Evolutionary conservation across 2,113 vertebrate species (phyloP), one percentile per base, ranked within the genome.

Genomic region (Ancistrus triradiatus): DNA sequence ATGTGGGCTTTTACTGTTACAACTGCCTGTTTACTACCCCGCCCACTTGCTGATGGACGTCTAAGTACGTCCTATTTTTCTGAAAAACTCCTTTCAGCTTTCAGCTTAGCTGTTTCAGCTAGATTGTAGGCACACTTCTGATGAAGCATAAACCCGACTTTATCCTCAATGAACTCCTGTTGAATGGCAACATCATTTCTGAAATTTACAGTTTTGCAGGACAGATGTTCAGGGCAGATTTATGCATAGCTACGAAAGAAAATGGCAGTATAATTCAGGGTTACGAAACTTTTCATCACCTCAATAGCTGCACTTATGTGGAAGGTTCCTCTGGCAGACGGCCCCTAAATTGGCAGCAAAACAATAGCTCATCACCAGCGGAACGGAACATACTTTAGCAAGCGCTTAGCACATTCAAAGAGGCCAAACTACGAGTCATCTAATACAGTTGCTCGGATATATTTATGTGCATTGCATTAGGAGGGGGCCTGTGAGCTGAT

Each of bases 391-490:
- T 37, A 60, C 37, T 51, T 51, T 66, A 50, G 69, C 68, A 33
- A 33, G 9, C 24, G 63, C 59, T 50, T 68, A 58, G 59, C 57
- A 50, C 60, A 46, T 44, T 51, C 15, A 38, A 52, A 56, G 38
- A 56, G 69, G 66, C 72, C 59, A 56, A 68, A 59, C 52, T 72
- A 70, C 73, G 64, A 55, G 42, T 17, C 40, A 55, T 59, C 63
- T 62, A 77, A 51, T 25, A 35, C 28, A 1, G 55, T 47, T 49
- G 52, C 62, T 60, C 51, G 43, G 57, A 57, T 66, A 66, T 74
- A 72, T 77, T 71, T 70, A 76, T 78, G 67, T 63, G 64, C 61
- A 68, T 68, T 63, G 42, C 57, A 72, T 64, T 63, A 59, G 51
- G 53, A 63, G 35, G 11, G 21, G 66, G 55, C 28, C 64, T 60